phyloP scores from a whole-genome alignment of 2,113 vertebrate species.

The Stigmatopora nigra region DNA sequence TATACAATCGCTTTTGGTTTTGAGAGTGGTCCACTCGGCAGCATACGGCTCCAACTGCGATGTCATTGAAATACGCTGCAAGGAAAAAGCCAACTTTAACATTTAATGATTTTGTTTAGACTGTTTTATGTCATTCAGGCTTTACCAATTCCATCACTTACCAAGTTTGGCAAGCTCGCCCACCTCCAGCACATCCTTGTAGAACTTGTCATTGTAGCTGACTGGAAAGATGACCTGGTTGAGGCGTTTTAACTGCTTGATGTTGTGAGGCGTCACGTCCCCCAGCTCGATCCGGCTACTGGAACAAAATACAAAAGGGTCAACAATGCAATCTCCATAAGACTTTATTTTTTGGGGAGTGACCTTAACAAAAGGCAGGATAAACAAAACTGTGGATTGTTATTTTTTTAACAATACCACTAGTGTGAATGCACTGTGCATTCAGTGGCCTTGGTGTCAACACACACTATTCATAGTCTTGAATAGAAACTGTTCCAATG shows the following conservation, averaged over 20 bases:
- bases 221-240: conserved; percentile 99
- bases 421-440: neutral
- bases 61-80: conserved; percentile 98
- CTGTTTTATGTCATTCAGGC: neutral
- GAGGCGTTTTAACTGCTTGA: conserved; percentile 97
- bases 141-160: conserved; percentile 46
- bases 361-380: neutral
- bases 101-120: too few relatives aligned
- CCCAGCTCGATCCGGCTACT: conserved; percentile 99
- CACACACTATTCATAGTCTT: neutral
- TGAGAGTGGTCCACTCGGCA: conserved; percentile 98
- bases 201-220: conserved; percentile 99
- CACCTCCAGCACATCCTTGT: conserved; percentile 98
- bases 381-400: too few relatives aligned
- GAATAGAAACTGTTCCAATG: neutral
- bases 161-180: conserved; percentile 98
- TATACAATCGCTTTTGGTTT: conserved; percentile 98
- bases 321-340: conserved; percentile 37
- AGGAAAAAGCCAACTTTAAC: conserved; percentile 2
- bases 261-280: conserved; percentile 99
- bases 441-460: neutral
- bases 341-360: neutral
- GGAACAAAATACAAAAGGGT: conserved; percentile 93
- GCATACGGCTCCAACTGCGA: conserved; percentile 96
- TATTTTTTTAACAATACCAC: neutral